These are phyloP conservation scores for Drosophila equinoxialis DNA, from an alignment of 1,140 invertebrate species.

Conservation along the genomic window DNA sequence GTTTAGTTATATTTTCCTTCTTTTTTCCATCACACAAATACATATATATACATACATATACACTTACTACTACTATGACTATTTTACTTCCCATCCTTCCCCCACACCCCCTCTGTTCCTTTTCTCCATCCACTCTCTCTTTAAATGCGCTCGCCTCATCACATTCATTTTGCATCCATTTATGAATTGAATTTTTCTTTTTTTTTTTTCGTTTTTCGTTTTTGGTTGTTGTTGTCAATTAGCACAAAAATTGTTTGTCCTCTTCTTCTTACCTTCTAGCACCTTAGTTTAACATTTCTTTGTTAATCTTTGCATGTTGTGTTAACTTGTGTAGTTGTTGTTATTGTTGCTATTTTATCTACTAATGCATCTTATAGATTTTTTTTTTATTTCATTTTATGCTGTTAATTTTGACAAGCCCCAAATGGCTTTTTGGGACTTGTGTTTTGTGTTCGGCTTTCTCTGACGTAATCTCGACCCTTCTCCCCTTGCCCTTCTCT, in stretches of 20 bases:
- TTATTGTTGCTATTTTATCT: conserved; percentile 45
- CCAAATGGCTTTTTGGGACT: conserved; percentile 57
- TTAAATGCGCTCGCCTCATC: conserved; percentile 52
- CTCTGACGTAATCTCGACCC: conserved; percentile 65
- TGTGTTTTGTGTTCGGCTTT: background rate
- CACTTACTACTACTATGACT: conserved; percentile 36
- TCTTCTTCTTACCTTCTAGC: conserved; percentile 24
- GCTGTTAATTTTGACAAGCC: conserved; percentile 75
- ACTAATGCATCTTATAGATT: conserved; percentile 53
- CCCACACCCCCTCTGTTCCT: conserved; percentile 31
- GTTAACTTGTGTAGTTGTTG: conserved; percentile 48
- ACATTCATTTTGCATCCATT: conserved; percentile 72
- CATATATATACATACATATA: background rate
- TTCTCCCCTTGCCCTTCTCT: background rate
- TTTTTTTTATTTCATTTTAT: conserved; percentile 42
- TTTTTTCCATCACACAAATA: background rate
- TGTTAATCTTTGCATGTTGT: conserved; percentile 55
- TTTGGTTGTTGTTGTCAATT: conserved; percentile 46
- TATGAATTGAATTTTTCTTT: conserved; percentile 31
- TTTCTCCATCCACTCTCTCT: background rate
- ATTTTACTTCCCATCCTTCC: conserved; percentile 7
- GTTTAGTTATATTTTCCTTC: conserved; percentile 43
- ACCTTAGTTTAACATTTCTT: conserved; percentile 68
- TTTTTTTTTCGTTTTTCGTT: background rate
- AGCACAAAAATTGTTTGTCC: conserved; percentile 39